phyloP scores from a whole-genome alignment of 1,140 invertebrate genomes.

The Temnothorax nylanderi region DNA sequence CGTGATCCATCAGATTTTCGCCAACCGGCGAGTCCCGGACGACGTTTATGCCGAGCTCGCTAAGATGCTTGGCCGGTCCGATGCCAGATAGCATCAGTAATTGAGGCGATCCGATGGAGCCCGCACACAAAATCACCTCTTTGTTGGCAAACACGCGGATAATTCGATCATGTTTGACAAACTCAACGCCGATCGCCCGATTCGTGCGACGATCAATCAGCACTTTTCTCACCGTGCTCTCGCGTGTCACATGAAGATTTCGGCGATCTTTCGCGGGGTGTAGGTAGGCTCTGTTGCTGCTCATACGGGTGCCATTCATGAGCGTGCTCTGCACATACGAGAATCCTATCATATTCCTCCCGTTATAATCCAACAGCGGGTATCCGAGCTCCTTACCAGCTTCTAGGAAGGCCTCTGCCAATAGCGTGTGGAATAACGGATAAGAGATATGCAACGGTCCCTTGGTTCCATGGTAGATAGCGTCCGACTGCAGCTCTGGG shows the following conservation, averaged over 20 bases:
- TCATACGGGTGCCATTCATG: constrained; percentile 90
- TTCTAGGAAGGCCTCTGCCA: constrained; percentile 89
- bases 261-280: constrained; percentile 87
- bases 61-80: constrained; percentile 90
- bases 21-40: constrained; percentile 91
- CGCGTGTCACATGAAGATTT: constrained; percentile 89
- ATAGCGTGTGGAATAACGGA: constrained; percentile 86
- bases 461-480: constrained; percentile 86
- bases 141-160: constrained; percentile 88
- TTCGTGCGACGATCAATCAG: constrained; percentile 89
- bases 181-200: constrained; percentile 88
- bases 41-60: constrained; percentile 87
- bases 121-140: constrained; percentile 92
- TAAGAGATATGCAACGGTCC: constrained; percentile 88
- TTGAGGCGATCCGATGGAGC: constrained; percentile 91
- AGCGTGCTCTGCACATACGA: constrained; percentile 89
- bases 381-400: constrained; percentile 89
- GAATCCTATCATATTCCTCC: constrained; percentile 88
- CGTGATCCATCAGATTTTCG: constrained; percentile 93
- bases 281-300: constrained; percentile 91
- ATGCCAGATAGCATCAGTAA: constrained; percentile 93
- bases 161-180: constrained; percentile 85
- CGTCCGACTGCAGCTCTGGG: constrained; percentile 84
- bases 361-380: constrained; percentile 91
- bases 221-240: constrained; percentile 89